phyloP scores from a whole-genome alignment of 1,140 invertebrate genomes.

The Anagrus nilaparvatae region DNA sequence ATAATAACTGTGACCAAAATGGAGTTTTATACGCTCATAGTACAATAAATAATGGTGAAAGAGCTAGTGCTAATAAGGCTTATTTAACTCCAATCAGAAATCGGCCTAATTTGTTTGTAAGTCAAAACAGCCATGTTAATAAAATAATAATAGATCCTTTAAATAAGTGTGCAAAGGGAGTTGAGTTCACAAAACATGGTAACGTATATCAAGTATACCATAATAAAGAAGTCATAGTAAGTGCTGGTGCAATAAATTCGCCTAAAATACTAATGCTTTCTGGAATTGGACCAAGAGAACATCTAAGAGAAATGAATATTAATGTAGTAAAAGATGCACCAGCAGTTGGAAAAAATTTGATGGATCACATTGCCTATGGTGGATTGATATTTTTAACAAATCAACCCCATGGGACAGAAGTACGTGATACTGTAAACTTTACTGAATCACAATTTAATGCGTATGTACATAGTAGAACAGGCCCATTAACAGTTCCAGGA shows the following conservation, averaged over 20 bases:
- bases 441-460: too few species aligned
- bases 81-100: slow-evolving; percentile 63
- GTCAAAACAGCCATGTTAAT: background rate
- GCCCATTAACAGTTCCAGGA: slow-evolving; percentile 66
- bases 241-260: slow-evolving; percentile 69
- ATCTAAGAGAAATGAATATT: slow-evolving; percentile 61
- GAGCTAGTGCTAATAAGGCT: slow-evolving; percentile 85
- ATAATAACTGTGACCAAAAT: slow-evolving; percentile 72
- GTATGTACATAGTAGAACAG: too few species aligned
- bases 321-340: slow-evolving; percentile 60
- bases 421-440: slow-evolving; percentile 41
- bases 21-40: slow-evolving; percentile 85
- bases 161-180: background rate
- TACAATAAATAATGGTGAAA: slow-evolving; percentile 71
- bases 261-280: slow-evolving; percentile 80
- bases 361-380: slow-evolving; percentile 67
- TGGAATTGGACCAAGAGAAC: slow-evolving; percentile 69
- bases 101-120: background rate
- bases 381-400: slow-evolving; percentile 57
- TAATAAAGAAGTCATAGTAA: slow-evolving; percentile 66
- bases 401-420: slow-evolving; percentile 36
- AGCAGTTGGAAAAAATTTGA: slow-evolving; percentile 70
- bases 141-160: background rate
- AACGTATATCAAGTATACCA: slow-evolving; percentile 50
- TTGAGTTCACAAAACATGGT: background rate